These are phyloP conservation scores for Ochropleura leucogaster DNA, from an alignment of 2,888 invertebrate genomes.

Conservation along the genomic window DNA sequence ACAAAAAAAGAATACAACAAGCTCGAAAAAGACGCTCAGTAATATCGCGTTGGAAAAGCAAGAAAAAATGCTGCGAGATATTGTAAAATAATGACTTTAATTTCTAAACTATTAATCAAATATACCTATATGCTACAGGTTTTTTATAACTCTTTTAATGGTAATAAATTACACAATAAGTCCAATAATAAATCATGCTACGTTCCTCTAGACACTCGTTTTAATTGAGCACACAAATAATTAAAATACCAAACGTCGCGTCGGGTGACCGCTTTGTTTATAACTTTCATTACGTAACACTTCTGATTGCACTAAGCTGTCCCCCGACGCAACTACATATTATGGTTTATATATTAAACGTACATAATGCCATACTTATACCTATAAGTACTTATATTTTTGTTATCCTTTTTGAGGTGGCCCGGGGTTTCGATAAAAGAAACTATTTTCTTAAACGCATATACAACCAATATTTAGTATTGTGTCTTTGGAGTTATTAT, in stretches of 20 bases:
- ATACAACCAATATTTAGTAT: too few relatives aligned
- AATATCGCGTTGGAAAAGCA: slow-evolving; percentile 76
- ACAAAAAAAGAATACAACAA: slow-evolving; percentile 76
- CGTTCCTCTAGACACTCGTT: slow-evolving; percentile 5
- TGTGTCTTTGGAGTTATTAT: too few relatives aligned
- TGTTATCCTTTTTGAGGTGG: too few relatives aligned
- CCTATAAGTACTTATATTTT: too few relatives aligned
- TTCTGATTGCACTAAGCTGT: too few relatives aligned
- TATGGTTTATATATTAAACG: too few relatives aligned
- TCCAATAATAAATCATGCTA: slow-evolving; percentile 35
- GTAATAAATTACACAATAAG: slow-evolving; percentile 16
- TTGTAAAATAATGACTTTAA: slow-evolving; percentile 62
- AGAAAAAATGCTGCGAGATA: slow-evolving; percentile 77
- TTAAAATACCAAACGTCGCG: neutral
- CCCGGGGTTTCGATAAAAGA: too few relatives aligned
- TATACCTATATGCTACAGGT: neutral
- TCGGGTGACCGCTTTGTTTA: too few relatives aligned
- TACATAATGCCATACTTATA: too few relatives aligned
- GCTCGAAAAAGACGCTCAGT: slow-evolving; percentile 68
- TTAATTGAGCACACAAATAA: slow-evolving; percentile 22
- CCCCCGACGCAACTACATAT: too few relatives aligned
- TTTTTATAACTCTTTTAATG: slow-evolving; percentile 17
- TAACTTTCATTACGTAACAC: too few relatives aligned
- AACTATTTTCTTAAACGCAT: too few relatives aligned
- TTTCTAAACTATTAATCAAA: neutral